Base-by-base conservation (phyloP, 2,888 invertebrate genomes). In the Spodoptera littoralis region DNA sequence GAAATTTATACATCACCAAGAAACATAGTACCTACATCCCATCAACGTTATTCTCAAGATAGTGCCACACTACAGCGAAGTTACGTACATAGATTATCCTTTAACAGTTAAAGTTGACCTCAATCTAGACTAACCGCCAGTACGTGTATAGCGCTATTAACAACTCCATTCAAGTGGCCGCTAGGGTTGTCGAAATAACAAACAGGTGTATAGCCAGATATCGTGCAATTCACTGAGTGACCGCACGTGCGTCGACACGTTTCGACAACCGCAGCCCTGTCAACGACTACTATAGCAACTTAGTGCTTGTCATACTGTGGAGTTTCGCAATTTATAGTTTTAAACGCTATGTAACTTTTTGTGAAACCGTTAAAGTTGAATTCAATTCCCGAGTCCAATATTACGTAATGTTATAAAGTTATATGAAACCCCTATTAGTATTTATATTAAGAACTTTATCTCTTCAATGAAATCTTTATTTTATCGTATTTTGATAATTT, bases 151-250 rank as follows among this genome's bases (percentile, higher is more conserved):
- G 66, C 45, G 54, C 59, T 62, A 60, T 71, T 76, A 63, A 71
- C 62, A 76, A 71, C 52, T 65, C 61, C 59, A 58, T 68, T 68
- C 46, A 63, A 62, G 47, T 60, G 54, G 45, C 18, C n/a, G 47
- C 59, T 63, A 76, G 65, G 73, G 59, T 62, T 65, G 68, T 65
- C 68, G 68, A 63, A 52, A 76, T 78, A 64, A 70, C 60, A 74
- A 78, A 61, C 64, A 70, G 64, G 54, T 70, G 53, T 61, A 60
- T 52, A 60, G 46, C 43, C 47, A 48, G 51, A 59, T 51, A 60
- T 54, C 22, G 49, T 45, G 47, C 61, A 60, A 53, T 58, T 49
- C 60, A 57, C 18, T 30, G 42, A 30, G 30, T 42, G 43, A 65
- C 65, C 66, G 58, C 70, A 67, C 52, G 57, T 60, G 41, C 47